Evolutionary conservation across 2,113 vertebrate species (phyloP).

Genomic region (Marmota flaviventris): DNA sequence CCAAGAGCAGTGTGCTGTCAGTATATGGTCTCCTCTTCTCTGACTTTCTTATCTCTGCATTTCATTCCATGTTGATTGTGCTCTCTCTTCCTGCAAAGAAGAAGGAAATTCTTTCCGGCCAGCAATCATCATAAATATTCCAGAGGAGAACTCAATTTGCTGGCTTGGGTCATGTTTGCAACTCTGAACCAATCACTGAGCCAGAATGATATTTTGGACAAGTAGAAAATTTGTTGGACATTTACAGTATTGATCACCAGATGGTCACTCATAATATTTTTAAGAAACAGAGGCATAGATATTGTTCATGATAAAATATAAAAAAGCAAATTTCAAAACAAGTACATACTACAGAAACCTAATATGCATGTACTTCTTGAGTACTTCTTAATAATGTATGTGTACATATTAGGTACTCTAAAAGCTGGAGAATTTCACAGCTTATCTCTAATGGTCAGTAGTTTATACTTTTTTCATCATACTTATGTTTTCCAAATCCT

Average conservation of each 20-base stretch:
- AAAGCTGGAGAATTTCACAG: neutral
- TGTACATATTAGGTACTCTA: neutral
- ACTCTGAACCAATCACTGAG: neutral
- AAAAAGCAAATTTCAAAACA: neutral
- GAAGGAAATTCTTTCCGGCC: neutral
- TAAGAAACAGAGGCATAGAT: neutral
- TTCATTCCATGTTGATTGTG: neutral
- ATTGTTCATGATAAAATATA: neutral
- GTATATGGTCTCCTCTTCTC: neutral
- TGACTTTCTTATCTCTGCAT: neutral
- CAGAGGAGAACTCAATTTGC: neutral
- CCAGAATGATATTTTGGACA: neutral
- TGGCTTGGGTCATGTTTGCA: neutral
- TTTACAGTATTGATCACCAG: neutral
- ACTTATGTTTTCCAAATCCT: conserved; percentile 13
- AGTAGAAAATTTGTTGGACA: neutral
- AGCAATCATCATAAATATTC: neutral
- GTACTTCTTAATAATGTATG: neutral
- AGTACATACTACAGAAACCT: neutral
- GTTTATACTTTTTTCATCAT: neutral
- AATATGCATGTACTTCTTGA: neutral
- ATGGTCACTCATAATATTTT: neutral
- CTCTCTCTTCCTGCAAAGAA: conserved; percentile 12
- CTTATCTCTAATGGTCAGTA: neutral
- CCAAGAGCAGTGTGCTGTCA: neutral